Base-by-base conservation (phyloP, 2,888 invertebrate genomes). In the Cantharis lateralis region DNA sequence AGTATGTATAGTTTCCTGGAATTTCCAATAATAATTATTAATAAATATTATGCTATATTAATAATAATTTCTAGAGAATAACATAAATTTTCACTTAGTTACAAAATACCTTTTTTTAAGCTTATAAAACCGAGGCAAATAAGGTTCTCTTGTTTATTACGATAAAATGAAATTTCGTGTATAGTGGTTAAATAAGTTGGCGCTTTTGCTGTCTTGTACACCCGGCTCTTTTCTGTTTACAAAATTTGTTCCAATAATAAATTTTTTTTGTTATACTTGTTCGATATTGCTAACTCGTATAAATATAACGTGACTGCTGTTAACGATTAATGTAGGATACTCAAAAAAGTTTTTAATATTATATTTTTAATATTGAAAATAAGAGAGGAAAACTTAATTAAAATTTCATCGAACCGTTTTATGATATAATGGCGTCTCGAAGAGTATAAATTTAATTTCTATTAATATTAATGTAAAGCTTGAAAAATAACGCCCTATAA, bases 131-230 rank as follows among this genome's bases (percentile, higher is more conserved):
- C 80, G 80, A 80, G 76, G 78, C 80, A 75, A 79, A 78, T 79
- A 77, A 78, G 76, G 78, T 78, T 75, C 74, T 78, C 78, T 79
- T 77, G 78, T 81, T 82, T 81, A 81, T 82, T 80, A 82, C 76
- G 78, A 79, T 78, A 79, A 78, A 82, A 81, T 81, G 81, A 82
- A 82, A 81, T 82, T 82, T 82, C 81, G 79, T 80, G 80, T 80
- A 77, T 70, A 63, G 76, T 72, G 72, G 75, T 75, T 75, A 75
- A 78, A 75, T 70, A 72, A 77, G 72, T 75, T 71, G 70, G 73
- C 74, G 72, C 74, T 74, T 74, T 71, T 70, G 62, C 74, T 77
- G 77, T 77, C 76, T 73, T 76, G 70, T 73, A 73, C 76, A 76
- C 76, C 61, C 76, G 76, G 70, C 70, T 70, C 72, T 63, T 76